Base-by-base conservation (phyloP, 2,113 vertebrate species). In the Alces alces region DNA sequence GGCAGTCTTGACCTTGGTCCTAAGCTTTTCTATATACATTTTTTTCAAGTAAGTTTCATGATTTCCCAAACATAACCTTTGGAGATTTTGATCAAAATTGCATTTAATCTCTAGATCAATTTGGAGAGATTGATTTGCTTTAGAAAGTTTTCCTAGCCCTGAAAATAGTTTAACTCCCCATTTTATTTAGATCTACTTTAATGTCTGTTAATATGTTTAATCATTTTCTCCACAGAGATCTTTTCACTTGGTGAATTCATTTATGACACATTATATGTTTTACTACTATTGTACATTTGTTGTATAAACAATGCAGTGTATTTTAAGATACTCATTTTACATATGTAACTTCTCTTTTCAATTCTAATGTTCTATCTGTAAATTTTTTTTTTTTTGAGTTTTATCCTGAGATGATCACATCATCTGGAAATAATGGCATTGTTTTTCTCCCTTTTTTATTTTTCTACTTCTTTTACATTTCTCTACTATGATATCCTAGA, bases 221-320 rank as follows among this genome's bases (percentile, higher is more conserved):
- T 79, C 52, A 64, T 76, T 88, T 96, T 66, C 39, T 93, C 30
- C 80, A 91, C n/a, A 57, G 39, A 85, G 27, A 88, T 76, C 25
- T 87, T 96, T 87, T 19, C 14, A 92, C 33, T 50, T 86, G 19
- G 17, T 91, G 36, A 95, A 86, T 90, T 92, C 90, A 94, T 94
- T 78, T 91, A 90, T 91, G 25, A 6, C 45, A 57, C 4, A 23
- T 55, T 86, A 60, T 70, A 45, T 52, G 25, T 95, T 66, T 88
- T 79, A 70, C 43, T 96, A 39, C 3, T 93, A 25, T 47, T 94
- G 7, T 88, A 88, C 21, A 84, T 87, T 52, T 79, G 1, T 95
- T 91, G 73, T 33, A 2, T 57, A 70, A 90, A 92, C 17, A 94
- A 45, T 85, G 39, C 21, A 43, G 70, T 58, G 33, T 47, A 92